phyloP scores from a whole-genome alignment of 2,113 vertebrate species.

The Phoenicopterus ruber region DNA sequence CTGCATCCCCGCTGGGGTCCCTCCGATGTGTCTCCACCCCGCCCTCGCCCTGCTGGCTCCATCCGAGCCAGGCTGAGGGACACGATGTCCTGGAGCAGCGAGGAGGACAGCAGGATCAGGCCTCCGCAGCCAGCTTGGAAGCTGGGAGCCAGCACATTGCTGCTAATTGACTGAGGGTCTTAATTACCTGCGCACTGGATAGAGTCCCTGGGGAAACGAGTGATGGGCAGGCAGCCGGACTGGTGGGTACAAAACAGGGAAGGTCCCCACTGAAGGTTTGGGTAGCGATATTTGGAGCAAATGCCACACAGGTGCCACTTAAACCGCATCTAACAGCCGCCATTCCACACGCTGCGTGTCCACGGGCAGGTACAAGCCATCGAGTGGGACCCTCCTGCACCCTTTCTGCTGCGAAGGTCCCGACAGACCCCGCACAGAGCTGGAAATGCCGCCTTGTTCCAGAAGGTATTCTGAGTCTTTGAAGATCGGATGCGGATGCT shows the following conservation, averaged over 20 bases:
- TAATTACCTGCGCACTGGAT: not conserved
- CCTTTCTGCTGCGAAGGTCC: not conserved
- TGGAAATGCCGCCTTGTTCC: not conserved
- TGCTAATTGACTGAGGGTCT: not conserved
- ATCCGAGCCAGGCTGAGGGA: accelerated
- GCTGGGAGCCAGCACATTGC: not conserved
- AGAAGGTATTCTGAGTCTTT: not conserved
- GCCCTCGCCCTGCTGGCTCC: not conserved
- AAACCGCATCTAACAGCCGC: not conserved
- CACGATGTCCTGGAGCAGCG: accelerated
- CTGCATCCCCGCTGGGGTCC: accelerated
- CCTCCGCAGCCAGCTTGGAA: not conserved
- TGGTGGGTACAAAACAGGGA: not conserved
- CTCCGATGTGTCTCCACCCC: accelerated
- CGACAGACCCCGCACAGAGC: not conserved
- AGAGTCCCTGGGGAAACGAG: not conserved
- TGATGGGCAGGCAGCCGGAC: not conserved
- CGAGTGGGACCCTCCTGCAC: not conserved
- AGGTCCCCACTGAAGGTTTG: not conserved
- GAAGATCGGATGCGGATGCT: not conserved
- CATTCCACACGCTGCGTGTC: accelerated
- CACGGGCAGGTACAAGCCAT: not conserved
- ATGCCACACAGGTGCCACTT: not conserved
- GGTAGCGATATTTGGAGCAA: not conserved
- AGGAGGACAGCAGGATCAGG: not conserved